phyloP scores from a whole-genome alignment of 1,140 invertebrate genomes.

The Drosophila sproati region DNA sequence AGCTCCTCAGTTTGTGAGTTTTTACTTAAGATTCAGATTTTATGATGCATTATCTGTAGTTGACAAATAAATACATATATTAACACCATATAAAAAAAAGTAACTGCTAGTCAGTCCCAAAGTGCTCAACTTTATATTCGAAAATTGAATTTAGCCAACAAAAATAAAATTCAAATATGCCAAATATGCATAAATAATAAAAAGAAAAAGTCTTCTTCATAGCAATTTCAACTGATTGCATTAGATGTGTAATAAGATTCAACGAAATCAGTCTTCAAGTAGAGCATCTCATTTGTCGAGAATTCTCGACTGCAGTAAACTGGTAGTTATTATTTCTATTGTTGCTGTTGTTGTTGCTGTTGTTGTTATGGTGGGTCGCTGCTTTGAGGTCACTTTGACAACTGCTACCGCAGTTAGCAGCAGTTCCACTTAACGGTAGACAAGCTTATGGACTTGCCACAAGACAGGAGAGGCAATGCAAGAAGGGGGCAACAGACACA shows the following conservation, averaged over 20 bases:
- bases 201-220: not conserved
- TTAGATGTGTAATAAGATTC: not conserved
- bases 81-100: not conserved
- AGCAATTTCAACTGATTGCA: not conserved
- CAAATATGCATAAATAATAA: not conserved
- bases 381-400: constrained; percentile 82
- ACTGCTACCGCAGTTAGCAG: constrained; percentile 71
- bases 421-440: constrained; percentile 60
- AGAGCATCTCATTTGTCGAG: constrained; percentile 5
- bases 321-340: not conserved
- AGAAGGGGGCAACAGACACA: not conserved
- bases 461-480: constrained; percentile 2
- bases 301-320: constrained; percentile 3
- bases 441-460: constrained; percentile 46
- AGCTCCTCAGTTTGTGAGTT: no score
- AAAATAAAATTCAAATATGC: constrained; percentile 1
- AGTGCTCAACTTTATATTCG: not conserved
- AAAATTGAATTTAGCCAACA: not conserved
- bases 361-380: constrained; percentile 25
- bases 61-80: no score
- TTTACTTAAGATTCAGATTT: no score
- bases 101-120: not conserved
- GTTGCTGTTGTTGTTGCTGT: constrained; percentile 1
- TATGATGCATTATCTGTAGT: no score
- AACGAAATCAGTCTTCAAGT: not conserved